phyloP scores from a whole-genome alignment of 2,113 vertebrate species.

The Eptatretus burgeri region DNA sequence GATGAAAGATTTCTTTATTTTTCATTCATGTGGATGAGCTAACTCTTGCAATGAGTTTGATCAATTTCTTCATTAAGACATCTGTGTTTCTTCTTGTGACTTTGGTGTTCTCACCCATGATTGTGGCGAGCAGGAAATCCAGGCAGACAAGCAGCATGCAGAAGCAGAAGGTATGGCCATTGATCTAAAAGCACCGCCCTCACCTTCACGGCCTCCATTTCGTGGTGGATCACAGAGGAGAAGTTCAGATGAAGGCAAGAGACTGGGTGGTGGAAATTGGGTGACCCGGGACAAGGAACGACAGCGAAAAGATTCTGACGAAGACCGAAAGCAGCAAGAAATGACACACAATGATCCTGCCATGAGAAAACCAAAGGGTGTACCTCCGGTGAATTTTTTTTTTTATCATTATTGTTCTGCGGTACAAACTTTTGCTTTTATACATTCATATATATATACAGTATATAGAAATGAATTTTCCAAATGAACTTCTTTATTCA shows the following conservation, averaged over 20 bases:
- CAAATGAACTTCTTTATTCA: too few species aligned
- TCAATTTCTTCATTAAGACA: not conserved
- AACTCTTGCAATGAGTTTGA: not conserved
- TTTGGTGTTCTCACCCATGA: not conserved
- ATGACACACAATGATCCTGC: too few species aligned
- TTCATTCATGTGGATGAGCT: not conserved
- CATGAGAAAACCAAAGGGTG: not conserved
- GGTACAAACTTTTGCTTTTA: too few species aligned
- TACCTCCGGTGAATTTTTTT: not conserved
- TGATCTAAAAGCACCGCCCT: constrained; percentile 5
- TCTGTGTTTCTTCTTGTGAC: not conserved
- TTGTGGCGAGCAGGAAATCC: constrained; percentile 30
- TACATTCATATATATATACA: too few species aligned
- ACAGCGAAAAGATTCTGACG: not conserved
- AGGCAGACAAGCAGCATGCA: constrained; percentile 50
- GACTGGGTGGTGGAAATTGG: not conserved
- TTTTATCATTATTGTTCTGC: not conserved
- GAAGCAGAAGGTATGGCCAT: constrained; percentile 47
- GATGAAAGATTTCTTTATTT: not conserved
- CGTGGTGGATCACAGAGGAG: not conserved
- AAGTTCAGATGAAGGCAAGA: not conserved
- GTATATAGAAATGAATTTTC: too few species aligned
- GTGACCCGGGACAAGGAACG: not conserved
- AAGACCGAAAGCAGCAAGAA: too few species aligned
- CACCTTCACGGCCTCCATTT: constrained; percentile 3